Evolutionary conservation across 2,113 vertebrate species (phyloP), one percentile per base, ranked within the genome.

Genomic region (Centropristis striata): DNA sequence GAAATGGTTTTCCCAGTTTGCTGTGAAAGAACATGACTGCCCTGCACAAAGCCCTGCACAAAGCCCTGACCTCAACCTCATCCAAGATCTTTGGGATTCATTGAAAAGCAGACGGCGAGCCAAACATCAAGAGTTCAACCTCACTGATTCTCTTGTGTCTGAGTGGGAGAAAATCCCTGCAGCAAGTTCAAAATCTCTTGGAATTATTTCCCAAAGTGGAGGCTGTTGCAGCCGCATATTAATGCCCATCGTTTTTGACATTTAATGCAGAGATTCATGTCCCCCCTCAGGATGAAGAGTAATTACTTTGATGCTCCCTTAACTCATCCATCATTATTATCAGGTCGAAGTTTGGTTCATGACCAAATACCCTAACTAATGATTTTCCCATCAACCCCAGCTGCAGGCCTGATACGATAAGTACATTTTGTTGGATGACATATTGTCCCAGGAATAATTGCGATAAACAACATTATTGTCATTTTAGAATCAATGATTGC

Each of bases 161-260:
- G 55, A 74, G 60, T 32, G 12, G 28, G 23, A 57, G 12, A 47
- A 64, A 65, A 72, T 28, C 42, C 41, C 42, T 69, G 49, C 71
- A 70, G 54, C 37, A 51, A 14, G 37, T 27, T 46, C 0, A 2
- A 27, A 68, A 53, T 25, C 4, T 11, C 39, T 23, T 67, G 28
- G 28, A 23, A 39, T 25, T 13, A 8, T 15, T 44, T 23, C 11
- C 15, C 70, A 74, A 32, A 25, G 21, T 36, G 49, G 18, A 47
- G 15, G 49, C 20, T 41, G 47, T 9, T 25, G 18, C 11, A 51
- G 59, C 42, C 20, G 28, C 23, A 41, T 37, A n/a, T 25, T 37
- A 32, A 13, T 44, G 14, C 10, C 54, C 12, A 23, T 42, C 18
- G 9, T 18, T 54, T 47, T 36, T 27, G 5, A 41, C 25, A 5